Base-by-base conservation (phyloP, 2,888 invertebrate species). In the Marasmarcha lunaedactyla region DNA sequence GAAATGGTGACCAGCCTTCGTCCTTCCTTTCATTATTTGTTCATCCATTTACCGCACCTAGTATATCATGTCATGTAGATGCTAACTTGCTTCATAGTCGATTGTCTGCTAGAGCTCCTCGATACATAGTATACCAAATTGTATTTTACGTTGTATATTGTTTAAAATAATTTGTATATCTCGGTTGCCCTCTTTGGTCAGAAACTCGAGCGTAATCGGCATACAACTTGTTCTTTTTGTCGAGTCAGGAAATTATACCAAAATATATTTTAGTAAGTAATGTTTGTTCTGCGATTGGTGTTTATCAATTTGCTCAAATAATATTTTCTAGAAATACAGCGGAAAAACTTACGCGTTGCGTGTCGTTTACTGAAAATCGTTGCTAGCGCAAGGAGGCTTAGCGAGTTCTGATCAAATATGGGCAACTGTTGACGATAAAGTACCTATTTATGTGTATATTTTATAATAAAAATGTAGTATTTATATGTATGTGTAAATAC, bases 71-170 rank as follows among this genome's bases (percentile, higher is more conserved):
- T 71, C 61, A 63, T 76, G 71, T 76, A 71, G 70, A 68, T 72
- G 59, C 63, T 59, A 62, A 71, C 62, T 56, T 77, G 74, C 78
- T 78, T 68, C 71, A 74, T 78, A 77, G 74, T 68, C 74, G 70
- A 74, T 73, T 69, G 79, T 74, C 69, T 69, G 76, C 77, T 81
- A 77, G 77, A 72, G 71, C 66, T 74, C 74, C 72, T 77, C 78
- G 78, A 74, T 77, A 78, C 78, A 66, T 34, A 67, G 40, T 74
- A 72, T 79, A 81, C 83, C 83, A 83, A 83, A 83, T 81, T 81
- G 81, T 83, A 81, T 83, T 81, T 81, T 81, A 81, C 70, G 74
- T 77, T 81, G 69, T 78, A 71, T 78, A 73, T 74, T 73, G 66
- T 73, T 78, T 61, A 71, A 20, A 20, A 67, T 66, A 56, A 69